These are phyloP conservation scores for Listronotus oregonensis DNA, from an alignment of 1,140 invertebrate species.

Conservation along the genomic window DNA sequence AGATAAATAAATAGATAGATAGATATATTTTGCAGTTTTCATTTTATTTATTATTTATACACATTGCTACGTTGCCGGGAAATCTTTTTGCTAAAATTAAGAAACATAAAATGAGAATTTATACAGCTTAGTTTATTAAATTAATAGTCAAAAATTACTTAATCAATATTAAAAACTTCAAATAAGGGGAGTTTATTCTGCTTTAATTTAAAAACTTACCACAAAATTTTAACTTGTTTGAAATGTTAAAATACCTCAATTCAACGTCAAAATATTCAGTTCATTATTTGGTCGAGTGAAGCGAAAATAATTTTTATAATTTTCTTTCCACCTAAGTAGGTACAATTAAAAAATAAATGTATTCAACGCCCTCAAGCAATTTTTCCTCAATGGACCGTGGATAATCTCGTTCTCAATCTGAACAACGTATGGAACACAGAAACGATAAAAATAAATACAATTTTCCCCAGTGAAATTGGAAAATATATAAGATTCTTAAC, in stretches of 20 bases:
- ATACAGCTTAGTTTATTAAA: too few species aligned
- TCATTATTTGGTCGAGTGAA: conserved; percentile 34
- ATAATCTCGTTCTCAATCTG: conserved; percentile 44
- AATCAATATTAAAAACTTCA: too few species aligned
- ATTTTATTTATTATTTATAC: too few species aligned
- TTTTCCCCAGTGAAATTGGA: conserved; percentile 29
- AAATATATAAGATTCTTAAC: conserved; percentile 37
- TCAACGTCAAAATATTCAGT: conserved; percentile 27
- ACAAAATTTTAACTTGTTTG: too few species aligned
- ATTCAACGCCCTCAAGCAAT: conserved; percentile 39
- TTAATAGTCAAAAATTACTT: too few species aligned
- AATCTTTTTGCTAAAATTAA: too few species aligned
- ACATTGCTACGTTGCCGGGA: too few species aligned
- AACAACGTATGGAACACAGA: conserved; percentile 38
- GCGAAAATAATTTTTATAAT: conserved; percentile 36
- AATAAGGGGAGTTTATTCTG: too few species aligned
- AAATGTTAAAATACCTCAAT: conserved; percentile 13
- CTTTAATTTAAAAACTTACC: too few species aligned
- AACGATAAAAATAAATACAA: conserved; percentile 39
- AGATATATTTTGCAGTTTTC: too few species aligned
- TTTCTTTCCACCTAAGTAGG: conserved; percentile 41
- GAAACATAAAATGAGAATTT: too few species aligned
- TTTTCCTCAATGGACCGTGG: conserved; percentile 42
- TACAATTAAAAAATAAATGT: conserved; percentile 45
- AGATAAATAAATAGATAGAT: too few species aligned